Base-by-base conservation (phyloP, 2,797 vertebrate species). In the Hydrolagus colliei region DNA sequence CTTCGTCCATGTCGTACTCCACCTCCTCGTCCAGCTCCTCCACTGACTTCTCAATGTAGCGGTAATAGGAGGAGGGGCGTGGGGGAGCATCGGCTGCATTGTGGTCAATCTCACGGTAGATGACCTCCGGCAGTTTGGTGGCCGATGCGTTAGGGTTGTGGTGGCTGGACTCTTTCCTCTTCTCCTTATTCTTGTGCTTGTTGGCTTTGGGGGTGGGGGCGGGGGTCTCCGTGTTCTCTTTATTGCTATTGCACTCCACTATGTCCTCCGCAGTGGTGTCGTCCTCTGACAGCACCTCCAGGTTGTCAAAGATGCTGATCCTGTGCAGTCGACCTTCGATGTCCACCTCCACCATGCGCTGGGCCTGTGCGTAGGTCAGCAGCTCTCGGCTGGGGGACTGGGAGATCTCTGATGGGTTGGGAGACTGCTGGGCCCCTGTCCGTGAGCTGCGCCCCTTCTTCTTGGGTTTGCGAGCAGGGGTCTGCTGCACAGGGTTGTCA, bases 21-120 rank as follows among this genome's bases (percentile, higher is more conserved):
- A 99, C 98, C 89, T 99, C 98, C 88, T 99, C 98, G 16, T 99
- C 98, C 90, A 99, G 93, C 92, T 99, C 98, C 88, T 99, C 98
- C 1, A 97, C 96, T 0, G 98, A 99, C 90, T 99, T 99, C 91
- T 99, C 98, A 0, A 99, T 99, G 92, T 99, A 98, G 92, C 98
- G 97, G 95, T 99, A 99, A 89, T 99, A 99, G 0, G 98, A 99
- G 2, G 93, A 95, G 4, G 97, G 96, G 67, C 98, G 94, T 27
- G 93, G 93, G 0, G 98, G 98, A 4, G 98, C 97, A 0, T 99
- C 97, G 0, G 96, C 96, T 85, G 96, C 95, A 86, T 99, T 97
- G 89, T 97, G 97, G 88, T 99, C 97, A 91, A 99, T 92, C 90
- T 99, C 97, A 86, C 98, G 93, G 90, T 98, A 99, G 72, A 99